Evolutionary conservation across 2,888 invertebrate species (phyloP).

Genomic region (Machimus rusticus): DNA sequence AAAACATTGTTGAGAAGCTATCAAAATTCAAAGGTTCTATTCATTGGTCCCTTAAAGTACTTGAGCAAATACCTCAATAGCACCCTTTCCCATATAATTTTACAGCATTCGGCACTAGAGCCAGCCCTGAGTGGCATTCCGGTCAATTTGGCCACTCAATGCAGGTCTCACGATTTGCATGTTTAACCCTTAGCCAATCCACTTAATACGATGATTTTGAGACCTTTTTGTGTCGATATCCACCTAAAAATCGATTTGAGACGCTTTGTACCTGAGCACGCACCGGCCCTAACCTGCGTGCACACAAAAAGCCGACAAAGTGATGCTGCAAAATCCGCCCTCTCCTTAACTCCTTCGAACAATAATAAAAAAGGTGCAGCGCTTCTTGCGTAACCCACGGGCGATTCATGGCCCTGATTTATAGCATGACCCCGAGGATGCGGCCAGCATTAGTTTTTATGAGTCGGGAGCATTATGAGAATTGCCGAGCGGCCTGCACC

Average conservation of each 20-base stretch:
- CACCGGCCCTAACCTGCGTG: slow-evolving; percentile 30
- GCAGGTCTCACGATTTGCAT: slow-evolving; percentile 33
- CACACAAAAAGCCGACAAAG: slow-evolving; percentile 38
- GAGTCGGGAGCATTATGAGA: slow-evolving; percentile 40
- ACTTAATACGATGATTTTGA: slow-evolving; percentile 32
- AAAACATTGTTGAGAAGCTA: neutral
- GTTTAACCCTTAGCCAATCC: slow-evolving; percentile 39
- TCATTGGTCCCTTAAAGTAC: neutral
- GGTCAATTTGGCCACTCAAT: slow-evolving; percentile 36
- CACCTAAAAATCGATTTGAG: slow-evolving; percentile 37
- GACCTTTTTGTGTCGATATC: slow-evolving; percentile 33
- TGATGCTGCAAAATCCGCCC: slow-evolving; percentile 35
- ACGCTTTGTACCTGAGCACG: slow-evolving; percentile 26
- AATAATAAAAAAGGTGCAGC: slow-evolving; percentile 32
- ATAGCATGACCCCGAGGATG: slow-evolving; percentile 32
- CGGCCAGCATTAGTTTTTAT: slow-evolving; percentile 31
- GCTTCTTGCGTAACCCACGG: slow-evolving; percentile 38
- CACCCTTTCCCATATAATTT: neutral
- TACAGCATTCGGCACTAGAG: neutral
- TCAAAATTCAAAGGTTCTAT: neutral
- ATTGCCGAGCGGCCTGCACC: slow-evolving; percentile 5
- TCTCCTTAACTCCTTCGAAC: slow-evolving; percentile 30
- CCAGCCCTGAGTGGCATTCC: neutral
- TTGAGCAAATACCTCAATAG: slow-evolving; percentile 2
- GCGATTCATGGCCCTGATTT: slow-evolving; percentile 38